phyloP scores from a whole-genome alignment of 2,797 vertebrate genomes.

The Urosaurus nigricauda region DNA sequence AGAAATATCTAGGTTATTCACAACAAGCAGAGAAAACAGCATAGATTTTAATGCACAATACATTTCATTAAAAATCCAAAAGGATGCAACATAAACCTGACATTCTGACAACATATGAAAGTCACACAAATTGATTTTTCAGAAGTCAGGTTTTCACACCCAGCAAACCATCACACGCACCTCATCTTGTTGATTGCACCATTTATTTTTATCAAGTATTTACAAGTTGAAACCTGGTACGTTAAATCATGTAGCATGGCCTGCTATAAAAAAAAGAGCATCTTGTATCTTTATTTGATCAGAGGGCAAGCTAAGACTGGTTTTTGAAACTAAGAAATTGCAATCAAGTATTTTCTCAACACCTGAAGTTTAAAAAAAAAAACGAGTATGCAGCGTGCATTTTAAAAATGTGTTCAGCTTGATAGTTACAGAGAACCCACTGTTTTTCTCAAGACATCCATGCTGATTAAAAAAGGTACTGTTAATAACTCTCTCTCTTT shows the following conservation, averaged over 20 bases:
- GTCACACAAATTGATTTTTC: not conserved
- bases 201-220: conserved; percentile 69
- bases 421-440: conserved; percentile 35
- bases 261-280: conserved; percentile 52
- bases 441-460: not conserved
- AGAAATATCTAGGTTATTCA: conserved; percentile 11
- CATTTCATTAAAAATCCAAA: not conserved
- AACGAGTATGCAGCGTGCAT: conserved; percentile 48
- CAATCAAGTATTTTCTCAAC: conserved; percentile 61
- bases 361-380: conserved; percentile 52
- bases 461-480: conserved; percentile 21
- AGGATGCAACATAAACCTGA: not conserved
- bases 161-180: conserved; percentile 49
- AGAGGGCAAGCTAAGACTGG: conserved; percentile 68
- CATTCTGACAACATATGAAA: conserved; percentile 29
- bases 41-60: conserved; percentile 18
- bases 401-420: conserved; percentile 56
- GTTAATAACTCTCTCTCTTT: not conserved
- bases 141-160: conserved; percentile 45
- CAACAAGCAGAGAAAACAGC: not conserved
- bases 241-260: conserved; percentile 56
- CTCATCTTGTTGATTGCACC: conserved; percentile 51
- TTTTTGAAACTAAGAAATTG: conserved; percentile 60
- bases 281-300: conserved; percentile 61
- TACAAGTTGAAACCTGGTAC: conserved; percentile 56